phyloP scores from a whole-genome alignment of 2,888 invertebrate species.

The Dynastes tityus region DNA sequence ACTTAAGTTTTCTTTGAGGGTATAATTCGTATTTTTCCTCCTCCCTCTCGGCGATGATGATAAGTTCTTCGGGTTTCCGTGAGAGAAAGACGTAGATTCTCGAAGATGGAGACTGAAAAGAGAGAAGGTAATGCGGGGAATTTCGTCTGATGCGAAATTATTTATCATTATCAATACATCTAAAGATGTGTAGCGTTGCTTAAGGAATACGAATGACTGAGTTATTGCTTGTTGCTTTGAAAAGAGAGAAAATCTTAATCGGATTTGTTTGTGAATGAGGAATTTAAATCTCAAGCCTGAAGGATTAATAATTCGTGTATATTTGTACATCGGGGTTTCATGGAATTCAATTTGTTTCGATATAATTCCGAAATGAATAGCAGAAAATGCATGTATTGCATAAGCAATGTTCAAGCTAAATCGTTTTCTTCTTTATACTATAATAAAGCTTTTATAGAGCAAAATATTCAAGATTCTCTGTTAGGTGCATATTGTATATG shows the following conservation, averaged over 20 bases:
- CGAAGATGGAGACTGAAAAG: too few relatives aligned
- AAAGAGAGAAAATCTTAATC: slow-evolving; percentile 27
- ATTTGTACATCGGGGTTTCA: too few relatives aligned
- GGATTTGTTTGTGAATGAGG: slow-evolving; percentile 5
- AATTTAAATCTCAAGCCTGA: slow-evolving; percentile 11
- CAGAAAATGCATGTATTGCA: too few relatives aligned
- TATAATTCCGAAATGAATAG: too few relatives aligned
- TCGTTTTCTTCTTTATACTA: too few relatives aligned
- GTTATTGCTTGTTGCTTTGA: slow-evolving; percentile 32
- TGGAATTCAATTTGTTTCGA: too few relatives aligned
- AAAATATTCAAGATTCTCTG: too few relatives aligned
- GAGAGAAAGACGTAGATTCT: background rate
- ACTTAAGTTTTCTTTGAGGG: slow-evolving; percentile 56
- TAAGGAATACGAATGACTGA: slow-evolving; percentile 23
- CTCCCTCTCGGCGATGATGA: background rate
- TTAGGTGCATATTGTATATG: too few relatives aligned
- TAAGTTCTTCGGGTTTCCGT: background rate
- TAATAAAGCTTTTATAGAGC: too few relatives aligned
- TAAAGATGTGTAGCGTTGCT: slow-evolving; percentile 13
- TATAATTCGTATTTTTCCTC: slow-evolving; percentile 57
- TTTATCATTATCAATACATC: slow-evolving; percentile 37
- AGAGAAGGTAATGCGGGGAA: too few relatives aligned
- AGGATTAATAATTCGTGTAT: slow-evolving; percentile 24
- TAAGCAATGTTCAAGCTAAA: too few relatives aligned
- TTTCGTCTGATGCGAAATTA: slow-evolving; percentile 19